Base-by-base conservation (phyloP, 2,113 vertebrate species). In the Actenoides hombroni region DNA sequence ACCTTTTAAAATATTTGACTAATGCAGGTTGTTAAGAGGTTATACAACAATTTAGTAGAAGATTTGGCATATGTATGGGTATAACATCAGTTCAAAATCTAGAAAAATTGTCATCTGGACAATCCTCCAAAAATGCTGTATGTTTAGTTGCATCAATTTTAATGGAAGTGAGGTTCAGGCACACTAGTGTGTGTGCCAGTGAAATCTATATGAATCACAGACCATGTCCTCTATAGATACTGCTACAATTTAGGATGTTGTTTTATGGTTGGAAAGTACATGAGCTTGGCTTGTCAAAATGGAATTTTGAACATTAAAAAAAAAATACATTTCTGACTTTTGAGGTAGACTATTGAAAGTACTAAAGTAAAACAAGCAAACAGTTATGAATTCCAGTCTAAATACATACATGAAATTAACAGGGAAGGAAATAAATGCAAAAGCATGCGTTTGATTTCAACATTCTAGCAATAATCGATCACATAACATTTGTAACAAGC, bases 21-120 rank as follows among this genome's bases (percentile, higher is more conserved):
- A 5, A 39, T 40, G 5, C 8, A 25, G 0, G 0, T 59, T 67
- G 8, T 54, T 81, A 46, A 63, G 56, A 35, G 18, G 5, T 65
- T 81, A 59, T 84, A 71, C 28, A 63, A 31, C 3, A 0, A 35
- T 81, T 71, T 53, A 77, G 10, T 11, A 48, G 29, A 71, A 73
- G 11, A 60, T 54, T 69, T 71, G 23, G 3, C 25, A 21, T 46
- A 46, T 35, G 2, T 28, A 19, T 25, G 18, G 26, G 23, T 6
- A 64, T 83, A 73, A 64, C 6, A 68, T 5, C 16, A 31, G 16
- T 60, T 79, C 53, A 51, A 67, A 83, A 48, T 48, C 9, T 31
- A 64, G 11, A 37, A 16, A 44, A 26, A 56, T 42, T 28, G 6
- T 90, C 8, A 64, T 17, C 25, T n/a, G 14, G 13, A 76, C 19